These are phyloP conservation scores for Phalacrocorax aristotelis DNA, from an alignment of 2,113 vertebrate species.

Conservation along the genomic window DNA sequence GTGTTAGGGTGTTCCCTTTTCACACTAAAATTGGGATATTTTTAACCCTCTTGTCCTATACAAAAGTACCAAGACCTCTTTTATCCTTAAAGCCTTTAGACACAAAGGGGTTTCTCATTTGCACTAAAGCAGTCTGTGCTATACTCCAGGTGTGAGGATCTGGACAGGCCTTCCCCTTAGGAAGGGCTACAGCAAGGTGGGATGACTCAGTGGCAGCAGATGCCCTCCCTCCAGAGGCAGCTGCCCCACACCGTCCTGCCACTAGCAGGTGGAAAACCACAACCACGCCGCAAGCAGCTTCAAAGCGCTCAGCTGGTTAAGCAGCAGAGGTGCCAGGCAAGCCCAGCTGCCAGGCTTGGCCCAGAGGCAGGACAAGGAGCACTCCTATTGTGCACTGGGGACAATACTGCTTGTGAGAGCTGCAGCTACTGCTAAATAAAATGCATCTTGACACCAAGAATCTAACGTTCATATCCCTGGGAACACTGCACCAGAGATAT, in stretches of 20 bases:
- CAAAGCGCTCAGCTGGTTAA: neutral
- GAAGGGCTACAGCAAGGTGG: neutral
- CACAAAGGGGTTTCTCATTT: neutral
- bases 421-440: neutral
- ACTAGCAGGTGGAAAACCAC: neutral
- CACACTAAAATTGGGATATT: neutral
- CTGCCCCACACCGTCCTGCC: neutral
- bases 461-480: neutral
- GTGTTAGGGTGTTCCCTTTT: neutral
- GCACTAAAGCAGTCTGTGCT: neutral
- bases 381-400: accelerated
- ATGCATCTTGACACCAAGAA: neutral
- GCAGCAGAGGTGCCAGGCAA: neutral
- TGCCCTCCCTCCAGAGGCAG: neutral
- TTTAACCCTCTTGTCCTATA: neutral
- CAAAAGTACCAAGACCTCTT: neutral
- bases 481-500: neutral
- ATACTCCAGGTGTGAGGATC: neutral
- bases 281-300: accelerated
- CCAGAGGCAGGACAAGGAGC: neutral
- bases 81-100: neutral
- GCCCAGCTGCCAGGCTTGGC: neutral
- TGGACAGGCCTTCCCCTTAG: neutral
- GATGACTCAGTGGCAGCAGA: neutral
- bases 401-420: neutral